Conservation (phyloP, 2,888 invertebrate genomes). For the Dolichopus griseipennis region DNA sequence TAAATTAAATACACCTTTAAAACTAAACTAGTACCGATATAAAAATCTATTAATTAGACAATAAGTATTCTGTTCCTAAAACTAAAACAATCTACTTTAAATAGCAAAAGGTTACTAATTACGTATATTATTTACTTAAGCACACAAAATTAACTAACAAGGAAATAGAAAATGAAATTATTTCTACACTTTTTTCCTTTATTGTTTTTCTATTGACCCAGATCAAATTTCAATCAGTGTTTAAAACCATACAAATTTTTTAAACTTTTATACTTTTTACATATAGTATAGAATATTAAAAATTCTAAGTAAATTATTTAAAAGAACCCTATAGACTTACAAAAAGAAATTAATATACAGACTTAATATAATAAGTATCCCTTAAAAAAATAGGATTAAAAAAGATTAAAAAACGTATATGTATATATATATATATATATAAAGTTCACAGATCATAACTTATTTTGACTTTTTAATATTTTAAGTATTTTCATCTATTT, state of each 20-base stretch:
- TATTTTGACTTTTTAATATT: background rate
- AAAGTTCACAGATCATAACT: background rate
- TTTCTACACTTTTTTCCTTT: background rate
- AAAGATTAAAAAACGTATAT: no score
- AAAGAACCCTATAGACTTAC: no score
- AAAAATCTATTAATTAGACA: no score
- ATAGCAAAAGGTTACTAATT: no score
- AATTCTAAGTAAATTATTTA: background rate
- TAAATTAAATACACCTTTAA: no score
- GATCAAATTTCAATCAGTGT: background rate
- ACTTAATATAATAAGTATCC: background rate
- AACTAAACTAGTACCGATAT: no score
- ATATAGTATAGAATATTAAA: background rate
- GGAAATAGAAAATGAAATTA: no score
- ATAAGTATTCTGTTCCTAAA: no score
- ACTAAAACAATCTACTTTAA: no score
- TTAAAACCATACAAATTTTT: constrained; percentile 2
- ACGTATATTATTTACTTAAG: no score
- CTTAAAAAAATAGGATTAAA: background rate
- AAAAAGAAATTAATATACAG: background rate
- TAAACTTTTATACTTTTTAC: background rate
- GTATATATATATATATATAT: background rate
- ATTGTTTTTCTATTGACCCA: background rate
- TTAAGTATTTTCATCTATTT: no score
- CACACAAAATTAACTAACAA: no score